Percentiles rank a stretch among this genome's conserved stretches.
phyloP scores from a whole-genome alignment of 2,888 invertebrate genomes.

The Cheilosia variabilis region DNA sequence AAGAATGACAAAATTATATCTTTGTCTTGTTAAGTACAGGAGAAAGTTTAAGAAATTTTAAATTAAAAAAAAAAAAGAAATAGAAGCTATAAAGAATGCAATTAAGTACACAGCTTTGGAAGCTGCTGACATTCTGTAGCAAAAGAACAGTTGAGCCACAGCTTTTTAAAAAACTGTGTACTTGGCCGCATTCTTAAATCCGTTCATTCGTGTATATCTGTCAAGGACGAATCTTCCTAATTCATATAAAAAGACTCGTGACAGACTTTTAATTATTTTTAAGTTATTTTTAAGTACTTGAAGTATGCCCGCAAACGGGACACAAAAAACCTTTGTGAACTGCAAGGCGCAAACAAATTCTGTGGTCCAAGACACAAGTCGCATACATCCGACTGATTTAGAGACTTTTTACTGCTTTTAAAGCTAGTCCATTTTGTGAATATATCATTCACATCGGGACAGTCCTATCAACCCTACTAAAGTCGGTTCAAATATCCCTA shows the following conservation, averaged over 20 bases:
- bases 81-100: slow-evolving; percentile 1
- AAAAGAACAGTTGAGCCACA: not conserved
- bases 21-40: too few species aligned
- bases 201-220: not conserved
- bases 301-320: too few species aligned
- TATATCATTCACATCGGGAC: not conserved
- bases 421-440: slow-evolving; percentile 4
- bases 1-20: too few species aligned
- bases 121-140: not conserved
- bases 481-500: not conserved
- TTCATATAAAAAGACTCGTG: not conserved
- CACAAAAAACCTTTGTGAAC: too few species aligned
- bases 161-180: not conserved
- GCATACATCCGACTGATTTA: not conserved
- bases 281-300: too few species aligned
- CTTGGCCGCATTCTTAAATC: slow-evolving; percentile 7
- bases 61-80: not conserved
- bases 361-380: not conserved
- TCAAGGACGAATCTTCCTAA: not conserved
- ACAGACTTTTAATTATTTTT: too few species aligned
- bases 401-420: not conserved
- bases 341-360: too few species aligned
- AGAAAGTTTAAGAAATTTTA: too few species aligned
- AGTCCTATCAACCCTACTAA: not conserved
- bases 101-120: not conserved